A percentile compares a stretch with the other conserved stretches of the same genome.
Evolutionary conservation across 2,113 vertebrate species (phyloP).

Genomic region (Centrocercus urophasianus): DNA sequence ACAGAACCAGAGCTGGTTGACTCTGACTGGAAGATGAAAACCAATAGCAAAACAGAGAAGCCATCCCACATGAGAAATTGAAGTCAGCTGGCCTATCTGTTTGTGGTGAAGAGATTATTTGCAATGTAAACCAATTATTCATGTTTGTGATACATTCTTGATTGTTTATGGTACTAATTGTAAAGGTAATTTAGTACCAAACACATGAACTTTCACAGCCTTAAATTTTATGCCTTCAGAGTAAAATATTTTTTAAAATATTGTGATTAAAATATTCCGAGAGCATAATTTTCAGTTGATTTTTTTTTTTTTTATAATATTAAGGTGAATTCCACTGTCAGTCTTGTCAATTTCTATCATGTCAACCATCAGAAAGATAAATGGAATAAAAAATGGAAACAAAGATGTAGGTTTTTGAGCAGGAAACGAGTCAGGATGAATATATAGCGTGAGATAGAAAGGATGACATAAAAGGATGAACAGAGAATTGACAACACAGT

Average conservation of each 20-base stretch:
- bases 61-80: not conserved
- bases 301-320: conserved; percentile 38
- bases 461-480: not conserved
- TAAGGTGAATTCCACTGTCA: conserved; percentile 49
- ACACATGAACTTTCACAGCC: not conserved
- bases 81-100: not conserved
- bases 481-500: not conserved
- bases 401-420: conserved; percentile 51
- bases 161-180: not conserved
- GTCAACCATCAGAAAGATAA: conserved; percentile 68
- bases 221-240: not conserved
- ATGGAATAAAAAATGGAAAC: conserved; percentile 57
- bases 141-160: not conserved
- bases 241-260: conserved; percentile 38
- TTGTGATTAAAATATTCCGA: conserved; percentile 52
- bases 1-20: not conserved
- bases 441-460: not conserved
- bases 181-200: conserved; percentile 1
- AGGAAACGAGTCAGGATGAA: conserved; percentile 25
- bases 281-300: conserved; percentile 21
- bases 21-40: not conserved
- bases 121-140: not conserved
- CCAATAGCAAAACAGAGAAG: not conserved
- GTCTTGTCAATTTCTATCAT: conserved; percentile 66
- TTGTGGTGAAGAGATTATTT: not conserved